Evolutionary conservation across 2,888 invertebrate species (phyloP), one percentile per base, ranked within the genome.

Genomic region (Chydorus sphaericus): DNA sequence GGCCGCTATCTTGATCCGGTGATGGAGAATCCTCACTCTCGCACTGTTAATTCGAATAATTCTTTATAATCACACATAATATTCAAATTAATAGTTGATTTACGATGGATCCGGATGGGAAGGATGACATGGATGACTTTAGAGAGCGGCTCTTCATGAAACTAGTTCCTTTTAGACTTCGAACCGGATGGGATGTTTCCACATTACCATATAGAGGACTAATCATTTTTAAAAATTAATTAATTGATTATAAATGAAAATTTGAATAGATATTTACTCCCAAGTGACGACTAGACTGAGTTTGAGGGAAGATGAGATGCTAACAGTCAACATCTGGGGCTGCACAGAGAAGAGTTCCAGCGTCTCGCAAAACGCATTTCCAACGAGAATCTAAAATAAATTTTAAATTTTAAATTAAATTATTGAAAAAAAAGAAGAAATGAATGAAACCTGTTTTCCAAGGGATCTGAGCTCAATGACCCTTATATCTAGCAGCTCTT

Each of bases 241-340:
- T n/a, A 4, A 48, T 16, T 48, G 18, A 20, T 48, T 16, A 16
- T 4, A 48, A 48, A 48, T 16, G 14, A 20, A 48, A 4, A 4
- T 48, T 48, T n/a, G 18, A n/a, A n/a, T 3, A 48, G 14, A 48
- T 3, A 16, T 37, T 48, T 48, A 76, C 77, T 75, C 71, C 77
- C 77, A 77, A 5, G 73, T 72, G 58, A 77, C 72, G 55, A 77
- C 67, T 55, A 77, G 63, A 61, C 73, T 73, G 51, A 78, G 69
- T 65, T 77, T 77, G 60, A 77, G 69, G 5, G 76, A 75, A 57
- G 77, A 77, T 62, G 71, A 73, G 59, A 78, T 67, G 63, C 74
- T 75, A 65, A 77, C 72, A 1, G 77, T 75, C 71, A 77, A 74
- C 55, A 76, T 66, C 64, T 77, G 77, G 1, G 76, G 75, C 60